Conservation (phyloP, 2,888 invertebrate genomes). For the Drosophila acutilabella region DNA sequence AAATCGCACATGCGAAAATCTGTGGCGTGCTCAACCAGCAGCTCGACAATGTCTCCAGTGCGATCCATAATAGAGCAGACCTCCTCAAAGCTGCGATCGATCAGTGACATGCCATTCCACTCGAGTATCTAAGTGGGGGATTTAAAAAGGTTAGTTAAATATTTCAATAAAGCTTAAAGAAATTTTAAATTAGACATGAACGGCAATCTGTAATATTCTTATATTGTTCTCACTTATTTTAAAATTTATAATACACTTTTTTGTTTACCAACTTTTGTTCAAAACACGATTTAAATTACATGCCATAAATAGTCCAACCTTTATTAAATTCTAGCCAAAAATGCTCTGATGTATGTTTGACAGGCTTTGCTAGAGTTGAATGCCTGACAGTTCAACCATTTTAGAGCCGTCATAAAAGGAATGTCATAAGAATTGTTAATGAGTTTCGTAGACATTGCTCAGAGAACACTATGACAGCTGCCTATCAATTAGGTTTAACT, state of each 20-base stretch:
- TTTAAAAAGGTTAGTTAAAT: neutral
- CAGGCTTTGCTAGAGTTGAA: too few relatives aligned
- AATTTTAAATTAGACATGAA: too few relatives aligned
- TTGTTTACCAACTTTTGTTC: too few relatives aligned
- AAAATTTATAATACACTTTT: too few relatives aligned
- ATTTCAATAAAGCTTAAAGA: too few relatives aligned
- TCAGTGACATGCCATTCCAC: slow-evolving; percentile 95
- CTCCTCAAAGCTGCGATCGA: slow-evolving; percentile 97
- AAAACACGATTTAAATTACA: too few relatives aligned
- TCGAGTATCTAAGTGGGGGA: slow-evolving; percentile 89
- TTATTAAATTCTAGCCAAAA: too few relatives aligned
- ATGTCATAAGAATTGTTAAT: slow-evolving; percentile 17
- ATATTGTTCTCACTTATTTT: too few relatives aligned
- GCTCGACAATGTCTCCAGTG: slow-evolving; percentile 93
- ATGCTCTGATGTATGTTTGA: too few relatives aligned
- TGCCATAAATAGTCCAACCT: too few relatives aligned
- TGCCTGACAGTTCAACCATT: neutral
- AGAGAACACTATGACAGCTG: slow-evolving; percentile 41
- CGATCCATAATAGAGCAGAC: slow-evolving; percentile 95
- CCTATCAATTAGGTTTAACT: slow-evolving; percentile 28
- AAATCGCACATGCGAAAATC: slow-evolving; percentile 90
- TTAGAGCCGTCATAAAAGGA: slow-evolving; percentile 22
- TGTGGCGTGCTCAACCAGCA: slow-evolving; percentile 93
- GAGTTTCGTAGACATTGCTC: slow-evolving; percentile 21
- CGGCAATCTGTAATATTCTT: too few relatives aligned